A percentile compares a stretch with the other conserved stretches of the same genome.
Evolutionary conservation across 2,797 vertebrate genomes (phyloP).

Genomic region (Chaetodon trifasciatus): DNA sequence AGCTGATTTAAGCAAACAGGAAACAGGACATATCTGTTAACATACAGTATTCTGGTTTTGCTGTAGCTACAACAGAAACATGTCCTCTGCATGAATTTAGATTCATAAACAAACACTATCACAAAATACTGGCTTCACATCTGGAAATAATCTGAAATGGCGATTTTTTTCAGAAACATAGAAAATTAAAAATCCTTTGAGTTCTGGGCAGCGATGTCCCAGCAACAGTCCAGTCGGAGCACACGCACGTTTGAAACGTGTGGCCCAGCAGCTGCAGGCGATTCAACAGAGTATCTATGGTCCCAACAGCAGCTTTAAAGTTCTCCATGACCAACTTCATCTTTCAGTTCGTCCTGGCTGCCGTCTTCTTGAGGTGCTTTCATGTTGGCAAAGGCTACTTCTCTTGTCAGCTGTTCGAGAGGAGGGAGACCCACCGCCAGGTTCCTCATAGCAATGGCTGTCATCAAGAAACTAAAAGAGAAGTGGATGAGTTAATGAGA

Average conservation of each 20-base stretch:
- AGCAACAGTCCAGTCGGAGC: slow-evolving; percentile 69
- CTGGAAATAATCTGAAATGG: slow-evolving; percentile 44
- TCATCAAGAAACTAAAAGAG: slow-evolving; percentile 90
- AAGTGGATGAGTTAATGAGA: not conserved
- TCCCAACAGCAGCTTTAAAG: slow-evolving; percentile 67
- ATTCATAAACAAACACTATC: slow-evolving; percentile 3
- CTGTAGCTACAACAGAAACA: slow-evolving; percentile 10
- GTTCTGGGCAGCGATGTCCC: slow-evolving; percentile 5
- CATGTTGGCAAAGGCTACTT: slow-evolving; percentile 91
- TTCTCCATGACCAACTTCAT: slow-evolving; percentile 82
- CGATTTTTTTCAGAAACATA: slow-evolving; percentile 34
- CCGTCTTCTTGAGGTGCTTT: slow-evolving; percentile 80
- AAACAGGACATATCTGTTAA: not conserved
- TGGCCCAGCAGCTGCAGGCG: slow-evolving; percentile 38
- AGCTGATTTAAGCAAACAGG: slow-evolving; percentile 1
- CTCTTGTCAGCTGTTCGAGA: slow-evolving; percentile 89
- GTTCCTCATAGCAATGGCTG: slow-evolving; percentile 92
- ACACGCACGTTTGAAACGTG: slow-evolving; percentile 18
- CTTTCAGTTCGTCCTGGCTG: slow-evolving; percentile 73
- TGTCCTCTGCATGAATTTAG: slow-evolving; percentile 4
- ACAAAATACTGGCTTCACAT: slow-evolving; percentile 48
- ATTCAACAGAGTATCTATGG: slow-evolving; percentile 2
- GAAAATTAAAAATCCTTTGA: slow-evolving; percentile 31
- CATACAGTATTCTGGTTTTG: slow-evolving; percentile 1
- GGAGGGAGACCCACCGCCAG: slow-evolving; percentile 89